Percentiles rank a stretch among this genome's conserved stretches.
Evolutionary conservation across 1,140 invertebrate species (phyloP).

Genomic region (Dufourea novaeangliae): DNA sequence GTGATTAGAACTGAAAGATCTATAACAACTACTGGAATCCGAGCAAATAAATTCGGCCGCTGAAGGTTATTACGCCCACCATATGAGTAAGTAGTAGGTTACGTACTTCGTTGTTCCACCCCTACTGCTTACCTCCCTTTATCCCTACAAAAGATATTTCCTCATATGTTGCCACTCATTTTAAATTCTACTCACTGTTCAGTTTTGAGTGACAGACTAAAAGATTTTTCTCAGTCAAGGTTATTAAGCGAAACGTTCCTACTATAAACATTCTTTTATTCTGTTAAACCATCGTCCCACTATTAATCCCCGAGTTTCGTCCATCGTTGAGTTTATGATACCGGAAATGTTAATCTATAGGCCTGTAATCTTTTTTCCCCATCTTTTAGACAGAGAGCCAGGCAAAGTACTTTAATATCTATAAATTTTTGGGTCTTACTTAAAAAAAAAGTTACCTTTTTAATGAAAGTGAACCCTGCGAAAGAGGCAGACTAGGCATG

Average conservation of each 20-base stretch:
- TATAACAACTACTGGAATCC: background rate
- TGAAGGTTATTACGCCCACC: background rate
- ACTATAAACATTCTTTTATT: background rate
- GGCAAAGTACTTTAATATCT: no score
- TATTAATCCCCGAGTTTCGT: background rate
- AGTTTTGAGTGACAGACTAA: no score
- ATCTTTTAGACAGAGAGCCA: background rate
- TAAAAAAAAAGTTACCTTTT: slow-evolving; percentile 52
- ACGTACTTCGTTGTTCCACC: background rate
- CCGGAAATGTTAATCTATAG: background rate
- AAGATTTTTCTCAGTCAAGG: background rate
- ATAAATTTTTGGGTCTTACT: no score
- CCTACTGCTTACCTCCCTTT: background rate
- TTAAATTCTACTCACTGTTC: background rate
- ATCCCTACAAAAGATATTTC: no score
- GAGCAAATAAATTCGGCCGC: background rate
- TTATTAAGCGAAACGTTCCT: background rate
- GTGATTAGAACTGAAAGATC: background rate
- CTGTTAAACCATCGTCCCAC: background rate
- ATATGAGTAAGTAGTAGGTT: background rate
- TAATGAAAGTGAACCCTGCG: slow-evolving; percentile 55
- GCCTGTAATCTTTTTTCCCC: background rate
- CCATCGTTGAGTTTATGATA: background rate
- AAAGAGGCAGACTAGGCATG: slow-evolving; percentile 66
- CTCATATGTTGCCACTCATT: no score